Conservation (phyloP, 2,113 vertebrate species). For the Phyllopteryx taeniolatus region DNA sequence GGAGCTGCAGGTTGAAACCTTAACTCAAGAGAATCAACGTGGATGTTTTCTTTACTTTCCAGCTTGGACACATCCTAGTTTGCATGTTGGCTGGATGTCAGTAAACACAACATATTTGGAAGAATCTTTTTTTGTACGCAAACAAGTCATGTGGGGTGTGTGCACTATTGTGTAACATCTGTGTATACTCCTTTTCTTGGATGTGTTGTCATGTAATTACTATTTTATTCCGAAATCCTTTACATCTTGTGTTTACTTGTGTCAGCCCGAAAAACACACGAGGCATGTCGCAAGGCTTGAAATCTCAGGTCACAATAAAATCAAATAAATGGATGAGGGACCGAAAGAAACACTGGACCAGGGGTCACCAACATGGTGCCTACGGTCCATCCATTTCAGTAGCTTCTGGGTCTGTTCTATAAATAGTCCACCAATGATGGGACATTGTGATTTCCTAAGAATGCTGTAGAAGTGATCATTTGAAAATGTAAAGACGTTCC, state of each 20-base stretch:
- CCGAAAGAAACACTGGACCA: too few species aligned
- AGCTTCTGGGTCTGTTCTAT: too few species aligned
- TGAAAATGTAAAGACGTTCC: too few species aligned
- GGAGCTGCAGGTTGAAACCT: slow-evolving; percentile 27
- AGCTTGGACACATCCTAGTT: background rate
- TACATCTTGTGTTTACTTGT: background rate
- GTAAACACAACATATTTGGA: slow-evolving; percentile 1
- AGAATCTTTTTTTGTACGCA: background rate
- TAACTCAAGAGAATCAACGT: slow-evolving; percentile 5
- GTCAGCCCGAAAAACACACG: too few species aligned
- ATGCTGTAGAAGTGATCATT: too few species aligned
- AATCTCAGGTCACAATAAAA: background rate
- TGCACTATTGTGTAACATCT: background rate
- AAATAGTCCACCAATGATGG: too few species aligned
- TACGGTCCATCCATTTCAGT: too few species aligned
- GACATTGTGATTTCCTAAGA: too few species aligned
- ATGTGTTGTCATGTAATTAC: background rate
- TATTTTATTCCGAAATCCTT: background rate
- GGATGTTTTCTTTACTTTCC: background rate
- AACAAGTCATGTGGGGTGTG: background rate
- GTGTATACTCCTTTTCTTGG: background rate
- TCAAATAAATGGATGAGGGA: too few species aligned
- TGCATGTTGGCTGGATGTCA: background rate
- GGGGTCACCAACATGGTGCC: too few species aligned
- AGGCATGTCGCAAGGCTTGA: background rate